Conservation (phyloP, 2,888 invertebrate species). For the Parnassius orleans region DNA sequence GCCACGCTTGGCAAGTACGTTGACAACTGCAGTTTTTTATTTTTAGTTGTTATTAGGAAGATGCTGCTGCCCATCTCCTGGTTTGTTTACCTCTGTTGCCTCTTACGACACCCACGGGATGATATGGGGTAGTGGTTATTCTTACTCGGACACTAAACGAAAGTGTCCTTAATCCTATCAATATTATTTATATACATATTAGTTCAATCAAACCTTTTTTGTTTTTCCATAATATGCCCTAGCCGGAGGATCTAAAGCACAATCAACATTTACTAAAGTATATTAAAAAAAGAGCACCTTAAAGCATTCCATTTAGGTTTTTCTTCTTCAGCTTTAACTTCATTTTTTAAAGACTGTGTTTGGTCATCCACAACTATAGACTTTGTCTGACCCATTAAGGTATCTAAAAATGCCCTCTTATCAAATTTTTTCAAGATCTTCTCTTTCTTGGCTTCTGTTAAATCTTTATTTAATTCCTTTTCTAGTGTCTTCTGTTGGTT, state of each 20-base stretch:
- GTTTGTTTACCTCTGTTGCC: no score
- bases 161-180: no score
- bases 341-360: constrained; percentile 58
- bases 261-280: background rate
- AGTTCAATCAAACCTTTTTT: no score
- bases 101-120: no score
- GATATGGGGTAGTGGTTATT: no score
- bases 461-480: constrained; percentile 85
- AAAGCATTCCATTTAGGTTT: constrained; percentile 83
- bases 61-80: no score
- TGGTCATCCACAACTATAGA: constrained; percentile 76
- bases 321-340: constrained; percentile 59
- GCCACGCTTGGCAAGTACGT: no score
- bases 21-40: no score
- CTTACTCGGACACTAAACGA: no score
- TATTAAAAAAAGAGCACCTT: constrained; percentile 48
- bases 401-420: constrained; percentile 88
- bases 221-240: background rate
- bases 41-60: no score
- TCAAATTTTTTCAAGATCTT: constrained; percentile 88
- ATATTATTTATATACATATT: no score
- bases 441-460: constrained; percentile 88
- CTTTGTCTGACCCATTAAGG: constrained; percentile 86
- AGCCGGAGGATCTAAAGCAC: no score
- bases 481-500: constrained; percentile 90